Base-by-base conservation (phyloP, 2,888 invertebrate genomes). In the Hydrotaea diabolus region DNA sequence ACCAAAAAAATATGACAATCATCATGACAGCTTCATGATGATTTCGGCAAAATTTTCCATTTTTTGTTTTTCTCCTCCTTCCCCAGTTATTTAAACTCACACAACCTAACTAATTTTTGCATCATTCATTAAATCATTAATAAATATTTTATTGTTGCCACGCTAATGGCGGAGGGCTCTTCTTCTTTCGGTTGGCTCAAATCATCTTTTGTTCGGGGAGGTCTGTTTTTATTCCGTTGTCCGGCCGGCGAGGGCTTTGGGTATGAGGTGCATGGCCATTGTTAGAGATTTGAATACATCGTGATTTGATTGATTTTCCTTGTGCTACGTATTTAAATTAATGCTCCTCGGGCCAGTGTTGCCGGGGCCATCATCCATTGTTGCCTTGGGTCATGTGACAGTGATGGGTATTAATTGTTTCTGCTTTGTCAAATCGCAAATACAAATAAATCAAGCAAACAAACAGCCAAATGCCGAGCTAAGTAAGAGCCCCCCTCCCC, bases 221-320 rank as follows among this genome's bases (percentile, higher is more conserved):
- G 43, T 13, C 15, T 9, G 53, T 9, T 19, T n/a, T 53, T 15
- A 19, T 53, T 31, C 7, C 31, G 2, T 31, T 31, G 3, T 31
- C 31, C 2, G 7, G 53, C 17, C n/a, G 9, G 49, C 3, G 49
- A 49, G 57, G 15, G 57, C 7, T 19, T 21, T 15, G 11, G 43
- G 19, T 21, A 21, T 43, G 13, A 11, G 43, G 19, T 31, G 31
- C 4, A 26, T 57, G 57, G 9, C 39, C 13, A 62, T 62, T 62
- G 62, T 62, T 31, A 15, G 36, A 64, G 15, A 62, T 62, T 62
- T 62, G 36, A 36, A 66, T 43, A 39, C 31, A 66, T 66, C n/a
- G 43, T 66, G 43, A 59, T 66, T 66, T 66, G 66, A 66, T 66
- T 66, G 66, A 66, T 66, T 66, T 66, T 39, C 36, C 36, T 66